Conservation (phyloP, 1,140 invertebrate species). For the Anthonomus grandis region DNA sequence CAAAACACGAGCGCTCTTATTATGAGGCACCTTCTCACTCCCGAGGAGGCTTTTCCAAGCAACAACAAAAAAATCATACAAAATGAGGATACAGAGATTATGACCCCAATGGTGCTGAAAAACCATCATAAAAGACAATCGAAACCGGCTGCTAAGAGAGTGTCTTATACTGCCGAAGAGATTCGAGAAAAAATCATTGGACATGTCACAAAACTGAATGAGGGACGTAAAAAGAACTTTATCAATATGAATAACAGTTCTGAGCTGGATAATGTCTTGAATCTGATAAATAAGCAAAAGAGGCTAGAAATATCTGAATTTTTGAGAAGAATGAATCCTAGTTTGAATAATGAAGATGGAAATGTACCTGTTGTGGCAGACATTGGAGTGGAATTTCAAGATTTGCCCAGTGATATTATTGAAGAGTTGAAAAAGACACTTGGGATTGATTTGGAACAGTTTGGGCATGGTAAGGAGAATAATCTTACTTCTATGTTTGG, state of each 20-base stretch:
- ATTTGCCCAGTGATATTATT: conserved; percentile 39
- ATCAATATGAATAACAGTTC: conserved; percentile 30
- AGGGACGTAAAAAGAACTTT: conserved; percentile 38
- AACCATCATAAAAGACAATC: conserved; percentile 5
- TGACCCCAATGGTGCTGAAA: not conserved
- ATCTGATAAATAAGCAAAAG: conserved; percentile 39
- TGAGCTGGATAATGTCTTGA: conserved; percentile 37
- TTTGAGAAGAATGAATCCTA: conserved; percentile 35
- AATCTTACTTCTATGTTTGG: not conserved
- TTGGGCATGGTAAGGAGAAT: conserved; percentile 20
- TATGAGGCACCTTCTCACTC: conserved; percentile 36
- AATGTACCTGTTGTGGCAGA: conserved; percentile 40
- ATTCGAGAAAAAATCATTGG: conserved; percentile 41
- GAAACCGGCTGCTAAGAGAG: not conserved
- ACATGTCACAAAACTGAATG: conserved; percentile 38
- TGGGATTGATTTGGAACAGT: conserved; percentile 28
- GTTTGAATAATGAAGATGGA: conserved; percentile 23
- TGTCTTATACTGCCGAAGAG: conserved; percentile 13
- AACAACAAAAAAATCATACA: conserved; percentile 8
- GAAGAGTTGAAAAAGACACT: conserved; percentile 35
- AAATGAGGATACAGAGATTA: not conserved
- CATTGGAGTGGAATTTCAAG: conserved; percentile 41
- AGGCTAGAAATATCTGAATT: conserved; percentile 39
- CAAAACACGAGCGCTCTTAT: conserved; percentile 40
- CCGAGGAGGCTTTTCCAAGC: conserved; percentile 17